Evolutionary conservation across 1,140 invertebrate species (phyloP).

Genomic region (Xylocopa sonorina): DNA sequence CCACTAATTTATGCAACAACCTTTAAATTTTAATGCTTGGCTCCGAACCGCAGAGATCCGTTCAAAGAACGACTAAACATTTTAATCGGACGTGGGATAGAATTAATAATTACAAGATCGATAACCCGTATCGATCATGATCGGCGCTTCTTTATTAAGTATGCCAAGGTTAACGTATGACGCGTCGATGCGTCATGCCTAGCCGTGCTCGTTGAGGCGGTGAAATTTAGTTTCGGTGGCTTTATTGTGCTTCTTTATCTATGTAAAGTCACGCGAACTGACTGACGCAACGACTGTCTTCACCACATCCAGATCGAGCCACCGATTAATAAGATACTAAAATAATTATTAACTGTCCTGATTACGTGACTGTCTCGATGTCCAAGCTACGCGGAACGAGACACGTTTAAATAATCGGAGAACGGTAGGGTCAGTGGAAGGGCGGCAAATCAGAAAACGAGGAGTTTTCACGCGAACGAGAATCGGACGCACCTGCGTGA

Average conservation of each 20-base stretch:
- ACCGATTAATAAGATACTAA: background rate
- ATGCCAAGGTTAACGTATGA: constrained; percentile 30
- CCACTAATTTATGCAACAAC: background rate
- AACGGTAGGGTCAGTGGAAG: background rate
- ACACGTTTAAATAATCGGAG: background rate
- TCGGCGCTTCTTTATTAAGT: constrained; percentile 12
- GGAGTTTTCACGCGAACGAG: constrained; percentile 4
- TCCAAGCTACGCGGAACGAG: no score
- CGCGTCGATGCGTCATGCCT: constrained; percentile 24
- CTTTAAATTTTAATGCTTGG: no score
- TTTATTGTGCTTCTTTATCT: background rate
- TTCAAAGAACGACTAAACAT: no score
- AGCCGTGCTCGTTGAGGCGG: constrained; percentile 2
- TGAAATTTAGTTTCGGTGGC: constrained; percentile 19
- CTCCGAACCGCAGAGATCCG: no score
- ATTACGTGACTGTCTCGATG: no score
- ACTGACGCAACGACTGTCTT: background rate
- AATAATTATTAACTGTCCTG: no score
- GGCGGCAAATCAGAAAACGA: constrained; percentile 10
- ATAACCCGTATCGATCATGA: background rate
- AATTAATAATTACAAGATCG: background rate
- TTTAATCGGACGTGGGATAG: no score
- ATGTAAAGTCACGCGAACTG: background rate
- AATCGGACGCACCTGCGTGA: constrained; percentile 63
- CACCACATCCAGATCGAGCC: background rate